Evolutionary conservation across 53 echinoderm and acorn worm genomes (phyloP), one percentile per base, ranked within the genome.

Genomic region (Zoroaster sp.): DNA sequence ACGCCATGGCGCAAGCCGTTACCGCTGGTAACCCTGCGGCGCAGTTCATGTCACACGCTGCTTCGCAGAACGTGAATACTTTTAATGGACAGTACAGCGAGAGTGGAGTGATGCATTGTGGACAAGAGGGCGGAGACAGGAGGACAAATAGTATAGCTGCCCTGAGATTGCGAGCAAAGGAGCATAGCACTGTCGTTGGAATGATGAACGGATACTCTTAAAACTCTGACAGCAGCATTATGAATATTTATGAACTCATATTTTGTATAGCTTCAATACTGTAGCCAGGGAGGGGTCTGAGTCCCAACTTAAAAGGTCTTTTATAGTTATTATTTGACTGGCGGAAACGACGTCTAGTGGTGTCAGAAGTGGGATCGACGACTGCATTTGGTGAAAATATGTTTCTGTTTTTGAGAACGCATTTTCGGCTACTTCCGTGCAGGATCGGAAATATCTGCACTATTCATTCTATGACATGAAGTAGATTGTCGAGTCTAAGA

Each of bases 121-220:
- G 85, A 69, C 83, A 83, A 36, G 91, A 87, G 2, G 94, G 92
- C 54, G 91, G 92, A 17, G 97, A 97, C 72, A 51, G 97, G 37
- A 89, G 97, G 39, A 95, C 95, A 46, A 95, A 94, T 66, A 97
- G 97, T 89, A 97, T 97, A 68, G 95, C 97, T 37, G 97, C 97
- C 7, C 85, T 97, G 72, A 75, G 97, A 34, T 88, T 97, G 66
- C 83, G 97, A 65, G 97, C 97, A 25, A 97, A 97, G 72, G 97
- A 97, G 69, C 97, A 97, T 39, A 93, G 95, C 86, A 83, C 92
- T 31, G 97, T 94, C 30, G 91, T 96, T 51, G 94, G 96, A 11
- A 94, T 96, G 93, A 96, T 96, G 96, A 96, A 96, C 55, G 96
- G 96, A 2, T 96, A 93, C 47, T 94, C 96, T 28, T 96, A 92